phyloP scores from a whole-genome alignment of 37 sponge, comb jelly and placozoan genomes.

The Dysidea cf. avara region DNA sequence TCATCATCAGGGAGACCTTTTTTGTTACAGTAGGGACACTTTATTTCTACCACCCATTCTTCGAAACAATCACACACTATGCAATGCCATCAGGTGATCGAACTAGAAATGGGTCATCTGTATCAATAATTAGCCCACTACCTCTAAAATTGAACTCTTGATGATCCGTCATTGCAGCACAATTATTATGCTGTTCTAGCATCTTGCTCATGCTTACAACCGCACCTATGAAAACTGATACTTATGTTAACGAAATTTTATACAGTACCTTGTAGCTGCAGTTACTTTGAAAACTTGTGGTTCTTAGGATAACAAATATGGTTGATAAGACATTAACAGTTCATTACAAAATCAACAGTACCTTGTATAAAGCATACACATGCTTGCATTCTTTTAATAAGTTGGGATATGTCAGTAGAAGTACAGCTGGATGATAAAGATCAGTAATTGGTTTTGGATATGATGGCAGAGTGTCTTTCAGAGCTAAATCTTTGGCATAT shows the following conservation, averaged over 20 bases:
- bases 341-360: too few relatives aligned
- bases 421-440: slow-evolving; percentile 15
- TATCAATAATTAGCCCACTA: not conserved
- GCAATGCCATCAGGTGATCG: slow-evolving; percentile 19
- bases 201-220: slow-evolving; percentile 43
- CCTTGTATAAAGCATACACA: slow-evolving; percentile 5
- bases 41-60: slow-evolving; percentile 18
- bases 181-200: slow-evolving; percentile 20
- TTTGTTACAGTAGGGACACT: slow-evolving; percentile 21
- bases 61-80: not conserved
- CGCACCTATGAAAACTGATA: slow-evolving; percentile 14
- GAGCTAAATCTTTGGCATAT: too few relatives aligned
- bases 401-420: slow-evolving; percentile 5
- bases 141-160: not conserved
- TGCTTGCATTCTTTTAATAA: slow-evolving; percentile 37
- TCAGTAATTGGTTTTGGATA: slow-evolving; percentile 22
- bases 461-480: not conserved
- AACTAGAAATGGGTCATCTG: not conserved
- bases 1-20: slow-evolving; percentile 15
- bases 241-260: not conserved
- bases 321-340: slow-evolving; percentile 33
- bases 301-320: slow-evolving; percentile 34
- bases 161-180: not conserved
- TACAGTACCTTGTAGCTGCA: slow-evolving; percentile 23
- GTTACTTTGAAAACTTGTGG: slow-evolving; percentile 14